Percentiles rank a stretch among this genome's conserved stretches.
phyloP scores from a whole-genome alignment of 2,113 vertebrate genomes.

The Anguilla rostrata region DNA sequence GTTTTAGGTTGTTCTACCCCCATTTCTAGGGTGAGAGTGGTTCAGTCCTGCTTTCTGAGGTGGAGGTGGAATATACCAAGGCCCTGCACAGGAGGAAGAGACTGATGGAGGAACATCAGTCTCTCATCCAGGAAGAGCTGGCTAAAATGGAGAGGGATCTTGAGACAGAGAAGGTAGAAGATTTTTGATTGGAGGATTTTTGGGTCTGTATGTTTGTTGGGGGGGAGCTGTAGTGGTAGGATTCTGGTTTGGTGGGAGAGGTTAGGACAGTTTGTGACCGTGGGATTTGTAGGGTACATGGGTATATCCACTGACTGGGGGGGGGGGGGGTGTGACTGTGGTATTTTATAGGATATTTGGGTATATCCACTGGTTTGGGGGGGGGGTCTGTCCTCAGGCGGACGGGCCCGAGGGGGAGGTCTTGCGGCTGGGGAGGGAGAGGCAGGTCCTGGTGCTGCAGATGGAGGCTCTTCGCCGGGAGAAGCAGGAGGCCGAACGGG shows the following conservation, averaged over 20 bases:
- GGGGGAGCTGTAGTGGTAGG: too few relatives aligned
- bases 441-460: conserved; percentile 66
- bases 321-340: too few relatives aligned
- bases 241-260: too few relatives aligned
- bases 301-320: too few relatives aligned
- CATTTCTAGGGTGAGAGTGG: conserved; percentile 46
- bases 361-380: background rate
- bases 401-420: conserved; percentile 56
- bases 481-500: conserved; percentile 60
- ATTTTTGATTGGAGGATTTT: too few relatives aligned
- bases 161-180: conserved; percentile 44
- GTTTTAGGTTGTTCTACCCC: background rate
- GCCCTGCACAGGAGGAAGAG: conserved; percentile 66
- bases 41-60: conserved; percentile 43
- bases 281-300: too few relatives aligned
- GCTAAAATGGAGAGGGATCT: conserved; percentile 64
- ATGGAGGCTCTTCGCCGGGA: conserved; percentile 72
- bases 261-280: too few relatives aligned
- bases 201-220: too few relatives aligned
- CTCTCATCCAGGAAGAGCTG: conserved; percentile 70
- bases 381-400: conserved; percentile 38
- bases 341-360: background rate
- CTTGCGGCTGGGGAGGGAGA: conserved; percentile 62
- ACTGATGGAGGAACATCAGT: conserved; percentile 68
- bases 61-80: conserved; percentile 62